A percentile compares a stretch with the other conserved stretches of the same genome.
Conservation (phyloP, 2,113 vertebrate genomes). For the Hemiprocne comata region DNA sequence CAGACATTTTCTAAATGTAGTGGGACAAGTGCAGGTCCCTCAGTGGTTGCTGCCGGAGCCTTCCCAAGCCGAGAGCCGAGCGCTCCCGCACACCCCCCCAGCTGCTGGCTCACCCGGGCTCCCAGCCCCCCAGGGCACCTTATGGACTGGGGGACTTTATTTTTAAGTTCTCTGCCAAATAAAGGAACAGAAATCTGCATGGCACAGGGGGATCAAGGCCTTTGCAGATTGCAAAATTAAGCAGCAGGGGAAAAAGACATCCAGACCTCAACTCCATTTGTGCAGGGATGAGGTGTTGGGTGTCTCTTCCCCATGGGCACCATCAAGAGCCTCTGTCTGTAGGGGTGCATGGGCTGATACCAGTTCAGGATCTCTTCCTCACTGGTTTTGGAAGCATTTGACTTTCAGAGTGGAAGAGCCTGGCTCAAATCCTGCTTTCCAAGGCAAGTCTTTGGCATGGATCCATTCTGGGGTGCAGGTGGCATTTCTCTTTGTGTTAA, state of each 20-base stretch:
- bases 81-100: background rate
- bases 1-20: conserved; percentile 15
- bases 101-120: background rate
- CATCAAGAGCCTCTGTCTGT: background rate
- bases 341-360: background rate
- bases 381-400: background rate
- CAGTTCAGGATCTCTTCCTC: background rate
- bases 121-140: background rate
- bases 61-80: background rate
- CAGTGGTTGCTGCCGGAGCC: background rate
- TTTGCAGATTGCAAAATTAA: background rate
- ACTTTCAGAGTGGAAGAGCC: background rate
- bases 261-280: rapidly evolving
- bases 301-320: background rate
- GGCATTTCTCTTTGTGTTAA: conserved; percentile 46
- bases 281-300: background rate
- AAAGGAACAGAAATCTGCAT: background rate
- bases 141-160: background rate
- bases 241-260: rapidly evolving
- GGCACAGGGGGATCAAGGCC: background rate
- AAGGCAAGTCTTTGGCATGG: background rate
- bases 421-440: background rate
- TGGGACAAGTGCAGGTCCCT: conserved; percentile 12
- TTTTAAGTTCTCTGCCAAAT: background rate
- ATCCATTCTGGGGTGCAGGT: background rate